Base-by-base conservation (phyloP, 2,888 invertebrate species). In the Ptychoptera albimana region DNA sequence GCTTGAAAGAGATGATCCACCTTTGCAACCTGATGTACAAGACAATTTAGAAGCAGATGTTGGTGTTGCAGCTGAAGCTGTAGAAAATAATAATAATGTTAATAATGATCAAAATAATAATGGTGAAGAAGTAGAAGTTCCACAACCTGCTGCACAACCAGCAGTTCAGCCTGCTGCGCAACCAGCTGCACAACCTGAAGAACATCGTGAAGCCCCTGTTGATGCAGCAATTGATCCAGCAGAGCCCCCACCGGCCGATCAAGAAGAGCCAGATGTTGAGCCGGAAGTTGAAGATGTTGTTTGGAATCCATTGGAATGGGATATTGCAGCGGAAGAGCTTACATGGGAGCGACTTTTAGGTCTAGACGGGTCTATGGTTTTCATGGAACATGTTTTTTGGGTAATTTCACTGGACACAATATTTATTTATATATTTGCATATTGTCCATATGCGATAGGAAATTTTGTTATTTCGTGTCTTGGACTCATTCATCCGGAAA, bases 241-340 rank as follows among this genome's bases (percentile, higher is more conserved):
- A 2, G 60, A 57, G 11, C 60, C 62, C 0, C 59, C 60, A 9
- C 52, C 37, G 57, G 57, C 40, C 50, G 69, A 54, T 55, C 72
- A 52, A 55, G 72, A 55, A 57, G 60, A 42, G 56, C 55, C 53
- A 32, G 58, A 54, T 15, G 58, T 49, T 15, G 58, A 57, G 9
- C 58, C 53, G 15, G 58, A 57, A 42, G 73, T 70, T 5, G 82
- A 84, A 57, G 85, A 84, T 55, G 85, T 79, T 48, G 93, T 93
- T 57, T 96, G 96, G 93, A 96, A 96, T 65, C 94, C 93, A 0
- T 91, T 96, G 75, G 96, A 96, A 59, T 97, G 94, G 94, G 96
- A 97, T 60, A 73, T 94, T 50, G 93, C 93, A 0, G 92, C 89
- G 10, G 98, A 96, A 59, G 98, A 98, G 62, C 68, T 98, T 23